Evolutionary conservation across 2,797 vertebrate species (phyloP).

Genomic region (Coregonus ussuriensis): DNA sequence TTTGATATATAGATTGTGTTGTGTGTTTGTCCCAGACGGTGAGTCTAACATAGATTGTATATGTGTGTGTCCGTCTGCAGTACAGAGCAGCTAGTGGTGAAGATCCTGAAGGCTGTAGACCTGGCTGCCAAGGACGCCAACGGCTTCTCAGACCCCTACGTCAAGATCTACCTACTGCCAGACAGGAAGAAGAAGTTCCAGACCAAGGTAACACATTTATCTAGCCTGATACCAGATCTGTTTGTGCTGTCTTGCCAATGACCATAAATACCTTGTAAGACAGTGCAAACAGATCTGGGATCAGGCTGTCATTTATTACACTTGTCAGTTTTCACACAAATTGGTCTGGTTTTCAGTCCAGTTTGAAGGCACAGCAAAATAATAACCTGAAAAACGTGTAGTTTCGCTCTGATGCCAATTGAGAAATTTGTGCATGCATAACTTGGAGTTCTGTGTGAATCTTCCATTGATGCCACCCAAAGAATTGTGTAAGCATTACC

Average conservation of each 20-base stretch:
- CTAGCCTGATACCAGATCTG: not conserved
- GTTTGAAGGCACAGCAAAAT: not conserved
- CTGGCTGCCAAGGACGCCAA: constrained; percentile 92
- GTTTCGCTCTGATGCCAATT: not conserved
- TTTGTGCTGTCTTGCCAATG: not conserved
- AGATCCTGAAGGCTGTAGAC: constrained; percentile 89
- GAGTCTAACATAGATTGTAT: not conserved
- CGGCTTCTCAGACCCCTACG: constrained; percentile 91
- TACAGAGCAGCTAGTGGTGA: constrained; percentile 90
- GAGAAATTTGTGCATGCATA: not conserved
- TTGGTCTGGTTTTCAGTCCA: not conserved
- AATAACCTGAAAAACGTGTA: not conserved
- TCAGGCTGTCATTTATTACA: not conserved
- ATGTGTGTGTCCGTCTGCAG: constrained; percentile 48
- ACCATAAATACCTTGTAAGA: not conserved
- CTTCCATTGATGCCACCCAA: not conserved
- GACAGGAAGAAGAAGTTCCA: constrained; percentile 96
- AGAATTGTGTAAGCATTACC: not conserved
- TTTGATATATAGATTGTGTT: not conserved
- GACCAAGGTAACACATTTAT: constrained; percentile 81
- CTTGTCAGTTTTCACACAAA: not conserved
- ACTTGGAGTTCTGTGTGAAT: not conserved
- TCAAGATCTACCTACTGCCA: constrained; percentile 93
- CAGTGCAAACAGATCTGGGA: not conserved
- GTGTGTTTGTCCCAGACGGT: not conserved